Conservation (phyloP, 2,113 vertebrate species). For the Thermophis baileyi region DNA sequence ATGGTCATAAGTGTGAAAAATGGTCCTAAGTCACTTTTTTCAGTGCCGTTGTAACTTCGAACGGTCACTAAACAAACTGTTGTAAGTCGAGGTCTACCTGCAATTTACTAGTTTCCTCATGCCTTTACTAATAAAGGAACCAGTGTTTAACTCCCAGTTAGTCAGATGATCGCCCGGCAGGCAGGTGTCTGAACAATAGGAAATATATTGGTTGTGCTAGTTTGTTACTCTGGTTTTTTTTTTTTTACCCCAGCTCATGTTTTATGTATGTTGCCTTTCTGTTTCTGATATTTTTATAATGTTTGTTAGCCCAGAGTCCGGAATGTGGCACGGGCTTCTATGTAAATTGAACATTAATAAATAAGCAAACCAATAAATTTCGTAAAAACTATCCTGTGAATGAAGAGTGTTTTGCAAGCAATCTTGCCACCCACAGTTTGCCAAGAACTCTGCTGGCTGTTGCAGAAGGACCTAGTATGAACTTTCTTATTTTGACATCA, state of each 20-base stretch:
- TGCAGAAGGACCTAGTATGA: neutral
- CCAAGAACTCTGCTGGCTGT: neutral
- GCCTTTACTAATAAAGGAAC: too few relatives aligned
- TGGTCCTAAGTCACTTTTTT: too few relatives aligned
- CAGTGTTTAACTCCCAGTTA: neutral
- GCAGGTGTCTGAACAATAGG: neutral
- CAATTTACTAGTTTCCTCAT: too few relatives aligned
- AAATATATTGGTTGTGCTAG: neutral
- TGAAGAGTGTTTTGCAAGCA: neutral
- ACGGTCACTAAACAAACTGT: too few relatives aligned
- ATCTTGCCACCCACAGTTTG: neutral
- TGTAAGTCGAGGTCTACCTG: too few relatives aligned
- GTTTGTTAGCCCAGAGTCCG: neutral
- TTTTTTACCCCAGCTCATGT: neutral
- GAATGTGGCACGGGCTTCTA: neutral
- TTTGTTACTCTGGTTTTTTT: neutral
- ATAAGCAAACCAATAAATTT: neutral
- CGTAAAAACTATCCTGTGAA: neutral
- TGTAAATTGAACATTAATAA: neutral
- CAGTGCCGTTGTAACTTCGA: too few relatives aligned
- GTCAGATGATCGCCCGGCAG: neutral
- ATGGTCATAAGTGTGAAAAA: too few relatives aligned
- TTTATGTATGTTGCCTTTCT: neutral
- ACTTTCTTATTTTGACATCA: conserved; percentile 4
- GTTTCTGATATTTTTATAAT: neutral